Base-by-base conservation (phyloP, 2,113 vertebrate species). In the Tor tambroides region DNA sequence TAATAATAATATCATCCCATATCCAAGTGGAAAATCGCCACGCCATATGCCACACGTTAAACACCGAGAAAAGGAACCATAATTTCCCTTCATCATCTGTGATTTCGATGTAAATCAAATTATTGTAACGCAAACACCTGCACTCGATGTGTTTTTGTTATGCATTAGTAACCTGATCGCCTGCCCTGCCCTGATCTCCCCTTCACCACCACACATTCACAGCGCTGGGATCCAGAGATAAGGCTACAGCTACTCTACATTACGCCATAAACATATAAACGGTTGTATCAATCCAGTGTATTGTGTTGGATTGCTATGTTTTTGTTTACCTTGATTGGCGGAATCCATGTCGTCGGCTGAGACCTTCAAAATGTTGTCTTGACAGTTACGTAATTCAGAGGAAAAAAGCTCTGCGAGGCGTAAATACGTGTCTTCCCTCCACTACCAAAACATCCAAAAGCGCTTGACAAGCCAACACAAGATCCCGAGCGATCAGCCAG, bases 321-420 rank as follows among this genome's bases (percentile, higher is more conserved):
- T 87, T 72, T 43, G 80, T 71, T 92, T 95, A 96, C 95, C 95
- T 95, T 96, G 95, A 88, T 92, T 93, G 83, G 93, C 93, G 86
- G 94, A 93, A 77, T 96, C 94, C 95, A 96, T 96, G 82, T 84
- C 91, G 93, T 92, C 88, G 90, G 32, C 15, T 19, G 28, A 32
- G 30, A 21, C 56, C 38, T 76, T 71, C 74, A 80, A 76, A 91
- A 86, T 28, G 49, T 61, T 41, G 67, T 75, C 14, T 43, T 30
- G 46, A 86, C 17, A 23, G 35, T 38, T 7, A 8, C 67, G 63
- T 28, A 41, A 77, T 38, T 26, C 43, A 21, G 6, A 83, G 11
- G 21, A n/a, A 5, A 43, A 65, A n/a, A 51, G 17, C 26, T 32
- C 56, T n/a, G 56, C 8, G 56, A 61, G 56, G 8, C 56, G 56